phyloP scores from a whole-genome alignment of 2,797 vertebrate species.

The Muraenolepis orangiensis region DNA sequence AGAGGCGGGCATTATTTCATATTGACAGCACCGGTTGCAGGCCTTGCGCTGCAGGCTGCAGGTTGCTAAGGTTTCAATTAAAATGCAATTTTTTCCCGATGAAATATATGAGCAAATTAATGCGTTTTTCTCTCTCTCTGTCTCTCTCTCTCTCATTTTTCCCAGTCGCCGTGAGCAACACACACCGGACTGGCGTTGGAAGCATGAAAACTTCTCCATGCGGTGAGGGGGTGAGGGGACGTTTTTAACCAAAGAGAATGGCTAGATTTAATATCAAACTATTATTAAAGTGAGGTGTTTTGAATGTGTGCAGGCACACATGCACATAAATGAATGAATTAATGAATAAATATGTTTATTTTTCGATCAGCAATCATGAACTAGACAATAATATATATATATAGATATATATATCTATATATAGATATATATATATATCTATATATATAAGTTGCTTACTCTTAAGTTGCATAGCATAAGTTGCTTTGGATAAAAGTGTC shows the following conservation, averaged over 20 bases:
- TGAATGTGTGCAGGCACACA: too few relatives aligned
- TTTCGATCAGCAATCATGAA: too few relatives aligned
- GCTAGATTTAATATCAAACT: background rate
- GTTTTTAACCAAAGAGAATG: background rate
- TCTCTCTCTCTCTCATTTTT: too few relatives aligned
- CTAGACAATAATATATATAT: too few relatives aligned
- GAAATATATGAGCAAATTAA: background rate
- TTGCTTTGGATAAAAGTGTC: too few relatives aligned
- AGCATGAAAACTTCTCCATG: background rate
- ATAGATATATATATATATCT: too few relatives aligned
- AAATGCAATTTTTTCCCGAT: background rate
- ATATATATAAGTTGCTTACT: too few relatives aligned
- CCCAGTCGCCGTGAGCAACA: background rate
- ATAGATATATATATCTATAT: too few relatives aligned
- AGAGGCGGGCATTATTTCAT: slow-evolving; percentile 22
- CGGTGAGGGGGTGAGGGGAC: background rate
- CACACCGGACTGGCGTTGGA: background rate
- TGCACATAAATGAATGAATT: too few relatives aligned
- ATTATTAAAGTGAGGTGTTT: background rate
- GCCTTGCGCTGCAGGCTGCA: background rate
- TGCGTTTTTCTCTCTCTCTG: background rate
- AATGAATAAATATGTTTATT: too few relatives aligned
- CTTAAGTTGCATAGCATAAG: too few relatives aligned
- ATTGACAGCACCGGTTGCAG: slow-evolving; percentile 15
- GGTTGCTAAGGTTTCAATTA: background rate